Conservation (phyloP, 1,140 invertebrate species). For the Drosophila bocqueti region DNA sequence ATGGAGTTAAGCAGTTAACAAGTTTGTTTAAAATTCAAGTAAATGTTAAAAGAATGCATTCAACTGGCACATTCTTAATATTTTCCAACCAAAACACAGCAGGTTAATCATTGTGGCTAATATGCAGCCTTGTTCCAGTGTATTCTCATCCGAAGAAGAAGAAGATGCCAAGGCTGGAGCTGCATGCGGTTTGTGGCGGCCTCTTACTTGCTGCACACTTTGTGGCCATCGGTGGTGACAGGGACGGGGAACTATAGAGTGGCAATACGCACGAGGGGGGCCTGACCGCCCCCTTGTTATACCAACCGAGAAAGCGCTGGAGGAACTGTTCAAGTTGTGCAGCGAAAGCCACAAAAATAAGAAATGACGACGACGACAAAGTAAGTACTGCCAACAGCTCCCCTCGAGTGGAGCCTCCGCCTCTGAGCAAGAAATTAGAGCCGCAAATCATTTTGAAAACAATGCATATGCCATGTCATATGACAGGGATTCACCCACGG, state of each 20-base stretch:
- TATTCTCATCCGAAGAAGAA: constrained; percentile 22
- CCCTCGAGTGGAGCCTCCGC: background rate
- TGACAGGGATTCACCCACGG: constrained; percentile 13
- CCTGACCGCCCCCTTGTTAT: background rate
- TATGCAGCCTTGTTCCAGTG: background rate
- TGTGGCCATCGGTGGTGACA: constrained; percentile 16
- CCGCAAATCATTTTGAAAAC: constrained; percentile 81
- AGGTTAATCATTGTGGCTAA: background rate
- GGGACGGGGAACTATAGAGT: constrained; percentile 12
- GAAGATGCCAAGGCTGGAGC: constrained; percentile 45
- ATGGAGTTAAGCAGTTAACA: background rate
- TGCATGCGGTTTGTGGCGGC: constrained; percentile 53
- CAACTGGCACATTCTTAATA: no score
- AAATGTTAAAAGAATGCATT: no score
- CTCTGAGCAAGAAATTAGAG: constrained; percentile 70
- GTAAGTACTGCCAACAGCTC: constrained; percentile 33
- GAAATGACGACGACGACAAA: constrained; percentile 56
- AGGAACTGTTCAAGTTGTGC: constrained; percentile 52
- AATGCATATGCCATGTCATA: constrained; percentile 82
- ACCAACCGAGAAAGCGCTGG: background rate
- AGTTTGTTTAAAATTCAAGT: background rate
- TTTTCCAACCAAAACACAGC: no score
- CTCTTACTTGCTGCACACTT: constrained; percentile 52
- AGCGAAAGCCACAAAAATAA: constrained; percentile 76
- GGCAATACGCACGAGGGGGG: background rate